These are phyloP conservation scores for Melipona bicolor DNA, from an alignment of 2,888 invertebrate genomes.

Conservation along the genomic window DNA sequence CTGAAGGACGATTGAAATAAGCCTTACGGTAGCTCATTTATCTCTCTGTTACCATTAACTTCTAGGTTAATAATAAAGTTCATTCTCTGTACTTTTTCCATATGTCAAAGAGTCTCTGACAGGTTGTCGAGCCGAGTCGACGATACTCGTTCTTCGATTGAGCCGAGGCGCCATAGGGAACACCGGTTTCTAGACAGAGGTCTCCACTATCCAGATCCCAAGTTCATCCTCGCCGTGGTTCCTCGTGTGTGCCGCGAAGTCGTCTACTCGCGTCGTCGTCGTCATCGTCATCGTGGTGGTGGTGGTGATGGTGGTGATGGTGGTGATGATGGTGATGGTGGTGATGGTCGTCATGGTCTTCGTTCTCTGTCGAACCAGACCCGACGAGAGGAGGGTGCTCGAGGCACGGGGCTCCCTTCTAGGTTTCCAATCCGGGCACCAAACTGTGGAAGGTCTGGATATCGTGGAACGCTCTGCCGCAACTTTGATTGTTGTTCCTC, in stretches of 20 bases:
- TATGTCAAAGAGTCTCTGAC: neutral
- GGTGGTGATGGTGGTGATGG: slow-evolving; percentile 18
- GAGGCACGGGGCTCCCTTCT: slow-evolving; percentile 66
- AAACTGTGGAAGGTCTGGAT: slow-evolving; percentile 82
- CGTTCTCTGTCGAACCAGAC: slow-evolving; percentile 23
- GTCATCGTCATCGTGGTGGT: slow-evolving; percentile 32
- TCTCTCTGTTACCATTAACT: neutral
- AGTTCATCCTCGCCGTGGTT: slow-evolving; percentile 63
- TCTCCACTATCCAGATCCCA: slow-evolving; percentile 8
- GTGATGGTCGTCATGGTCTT: slow-evolving; percentile 26
- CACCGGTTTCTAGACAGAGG: neutral
- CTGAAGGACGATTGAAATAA: neutral
- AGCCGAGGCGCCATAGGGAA: neutral
- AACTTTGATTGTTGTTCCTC: slow-evolving; percentile 81
- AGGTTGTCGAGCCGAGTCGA: slow-evolving; percentile 8
- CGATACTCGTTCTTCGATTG: neutral
- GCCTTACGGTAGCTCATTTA: neutral
- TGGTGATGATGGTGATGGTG: neutral
- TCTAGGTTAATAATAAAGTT: neutral
- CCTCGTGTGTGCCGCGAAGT: slow-evolving; percentile 52
- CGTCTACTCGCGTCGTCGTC: slow-evolving; percentile 41
- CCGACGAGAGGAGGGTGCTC: slow-evolving; percentile 48
- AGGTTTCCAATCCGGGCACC: slow-evolving; percentile 81
- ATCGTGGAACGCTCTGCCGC: slow-evolving; percentile 81
- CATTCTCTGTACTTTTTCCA: neutral